Base-by-base conservation (phyloP, 2,797 vertebrate genomes). In the Phataginus tetradactyla region DNA sequence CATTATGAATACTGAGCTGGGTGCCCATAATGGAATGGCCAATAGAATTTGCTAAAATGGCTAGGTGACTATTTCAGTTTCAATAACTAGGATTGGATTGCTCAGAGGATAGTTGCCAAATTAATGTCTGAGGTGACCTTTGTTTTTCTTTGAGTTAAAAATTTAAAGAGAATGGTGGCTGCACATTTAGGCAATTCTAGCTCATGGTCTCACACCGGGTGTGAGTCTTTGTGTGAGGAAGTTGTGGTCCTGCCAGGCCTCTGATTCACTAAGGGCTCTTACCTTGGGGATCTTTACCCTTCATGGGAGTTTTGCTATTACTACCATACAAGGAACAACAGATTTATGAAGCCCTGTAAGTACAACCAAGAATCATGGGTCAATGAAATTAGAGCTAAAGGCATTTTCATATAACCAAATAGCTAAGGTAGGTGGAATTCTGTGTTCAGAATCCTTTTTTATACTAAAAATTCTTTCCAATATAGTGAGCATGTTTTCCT, bases 351-450 rank as follows among this genome's bases (percentile, higher is more conserved):
- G 7, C 17, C 69, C 15, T 49, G 10, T 37, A 75, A 84, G 79
- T 23, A 63, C 51, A 95, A 96, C 78, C 32, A 74, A 69, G 27
- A 66, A 66, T 89, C 34, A 81, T 72, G n/a, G 49, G 37, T 49
- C 87, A 90, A 49, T 81, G 63, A 90, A 95, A 90, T 90, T 37
- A 92, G 45, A 90, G 55, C 51, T 69, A n/a, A 93, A 87, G 32
- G 51, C 34, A 59, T 88, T 96, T 94, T 87, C 20, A n/a, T 71
- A 57, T 92, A 96, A 83, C 42, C 15, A 91, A 93, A 86, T 32
- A 69, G 37, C 29, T 53, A 37, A 81, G 55, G 55, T 55, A 89
- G 53, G 71, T 72, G 51, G 18, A 90, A 88, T 96, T 81, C 61
- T 94, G 25, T 69, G 79, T 79, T 92, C n/a, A 91, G 91, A 75